Base-by-base conservation (phyloP, 2,888 invertebrate genomes). In the Ochlodes sylvanus region DNA sequence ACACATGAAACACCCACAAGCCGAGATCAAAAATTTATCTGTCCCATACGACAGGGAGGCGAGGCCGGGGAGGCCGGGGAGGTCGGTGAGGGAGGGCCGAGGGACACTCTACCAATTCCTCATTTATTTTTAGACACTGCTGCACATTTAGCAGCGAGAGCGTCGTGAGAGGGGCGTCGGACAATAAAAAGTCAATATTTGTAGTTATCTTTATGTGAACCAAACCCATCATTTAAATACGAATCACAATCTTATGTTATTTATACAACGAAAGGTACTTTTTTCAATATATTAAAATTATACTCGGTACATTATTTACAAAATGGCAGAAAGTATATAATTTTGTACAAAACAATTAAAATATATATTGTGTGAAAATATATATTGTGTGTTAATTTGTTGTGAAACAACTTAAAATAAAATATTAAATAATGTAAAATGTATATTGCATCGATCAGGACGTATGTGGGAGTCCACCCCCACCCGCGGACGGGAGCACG, bases 201-300 rank as follows among this genome's bases (percentile, higher is more conserved):
- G 9, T 12, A 38, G 38, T 38, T 38, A 38, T 38, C 19, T 73
- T 71, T 73, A 73, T 73, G 72, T 69, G 65, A 73, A 72, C 71
- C 72, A 72, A 71, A 70, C 73, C 72, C 73, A 69, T 55, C 57
- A 70, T 68, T 70, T 66, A 69, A 52, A 61, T 47, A 54, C 60
- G 68, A 71, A 71, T 70, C 69, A 71, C 63, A 70, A 63, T 63
- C 63, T 69, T 15, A 68, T n/a, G 42, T 32, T 57, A 68, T 57
- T 56, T 62, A 61, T 38, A 67, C 44, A 34, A 41, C 61, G 55
- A 42, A 68, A 56, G 68, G 52, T 67, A 54, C 60, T 41, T 15
- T 52, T 60, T 17, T 66, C 44, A 68, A 68, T 57, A 68, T 68
- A 68, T 68, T 68, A 68, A 68, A 68, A 57, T 12, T 41, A 68